Percentiles rank a stretch among this genome's conserved stretches.
Conservation (phyloP, 2,113 vertebrate species). For the Hippocampus abdominalis region DNA sequence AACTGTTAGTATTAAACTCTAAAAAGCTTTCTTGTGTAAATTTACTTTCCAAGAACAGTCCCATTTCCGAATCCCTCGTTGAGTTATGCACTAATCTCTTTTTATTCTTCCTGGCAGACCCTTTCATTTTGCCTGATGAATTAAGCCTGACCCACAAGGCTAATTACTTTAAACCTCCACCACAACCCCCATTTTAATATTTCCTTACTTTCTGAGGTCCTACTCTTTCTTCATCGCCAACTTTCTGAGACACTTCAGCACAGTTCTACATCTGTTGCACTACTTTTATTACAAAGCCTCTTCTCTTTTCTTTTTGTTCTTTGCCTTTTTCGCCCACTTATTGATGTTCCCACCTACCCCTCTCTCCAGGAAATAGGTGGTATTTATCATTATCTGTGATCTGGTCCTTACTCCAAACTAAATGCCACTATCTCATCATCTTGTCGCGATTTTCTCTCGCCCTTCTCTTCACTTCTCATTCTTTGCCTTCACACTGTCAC, state of each 20-base stretch:
- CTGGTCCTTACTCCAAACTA: conserved; percentile 48
- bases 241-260: conserved; percentile 6
- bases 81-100: conserved; percentile 23
- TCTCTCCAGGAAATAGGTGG: conserved; percentile 28
- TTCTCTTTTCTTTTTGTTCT: conserved; percentile 16
- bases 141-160: conserved; percentile 36
- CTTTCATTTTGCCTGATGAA: conserved; percentile 36
- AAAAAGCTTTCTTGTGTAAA: neutral
- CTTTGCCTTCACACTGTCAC: conserved; percentile 49
- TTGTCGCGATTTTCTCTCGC: conserved; percentile 44
- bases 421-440: conserved; percentile 56
- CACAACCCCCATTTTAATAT: conserved; percentile 20
- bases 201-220: conserved; percentile 21
- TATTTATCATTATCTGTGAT: conserved; percentile 53
- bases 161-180: conserved; percentile 40
- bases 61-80: conserved; percentile 1
- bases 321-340: conserved; percentile 30
- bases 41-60: conserved; percentile 13
- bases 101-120: conserved; percentile 13
- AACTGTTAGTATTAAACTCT: neutral
- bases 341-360: conserved; percentile 19
- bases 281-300: conserved; percentile 18
- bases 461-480: conserved; percentile 38
- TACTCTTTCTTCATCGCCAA: neutral
- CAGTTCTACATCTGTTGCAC: conserved; percentile 27